Evolutionary conservation across 2,113 vertebrate species (phyloP).

Genomic region (Merops nubicus): DNA sequence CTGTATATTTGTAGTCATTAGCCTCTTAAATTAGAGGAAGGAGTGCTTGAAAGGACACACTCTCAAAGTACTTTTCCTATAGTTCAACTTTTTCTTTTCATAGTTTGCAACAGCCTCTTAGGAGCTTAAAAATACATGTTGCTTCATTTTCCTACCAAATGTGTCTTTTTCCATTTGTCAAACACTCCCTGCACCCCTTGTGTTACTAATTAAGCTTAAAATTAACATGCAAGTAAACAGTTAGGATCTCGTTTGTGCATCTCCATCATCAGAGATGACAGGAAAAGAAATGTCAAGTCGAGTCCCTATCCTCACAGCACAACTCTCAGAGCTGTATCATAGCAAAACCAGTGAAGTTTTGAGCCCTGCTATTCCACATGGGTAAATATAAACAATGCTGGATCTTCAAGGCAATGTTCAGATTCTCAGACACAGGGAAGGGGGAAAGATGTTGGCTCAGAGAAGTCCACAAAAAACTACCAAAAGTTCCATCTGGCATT

Average conservation of each 20-base stretch:
- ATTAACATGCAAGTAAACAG: conserved; percentile 59
- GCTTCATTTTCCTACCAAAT: conserved; percentile 22
- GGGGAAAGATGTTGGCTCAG: neutral
- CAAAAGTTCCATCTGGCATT: neutral
- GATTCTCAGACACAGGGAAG: neutral
- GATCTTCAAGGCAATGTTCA: neutral
- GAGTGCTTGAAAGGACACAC: neutral
- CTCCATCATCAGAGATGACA: conserved; percentile 47
- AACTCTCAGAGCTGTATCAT: neutral
- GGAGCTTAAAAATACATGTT: conserved; percentile 16
- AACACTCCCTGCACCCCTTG: conserved; percentile 20
- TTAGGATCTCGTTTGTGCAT: conserved; percentile 28
- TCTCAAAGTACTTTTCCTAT: neutral
- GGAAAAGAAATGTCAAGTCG: conserved; percentile 34
- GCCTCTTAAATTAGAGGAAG: neutral
- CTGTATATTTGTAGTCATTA: neutral
- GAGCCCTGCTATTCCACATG: conserved; percentile 2
- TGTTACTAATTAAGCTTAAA: conserved; percentile 66
- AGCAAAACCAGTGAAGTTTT: conserved; percentile 12
- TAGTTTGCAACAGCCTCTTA: neutral
- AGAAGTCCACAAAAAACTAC: neutral
- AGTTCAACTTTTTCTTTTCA: conserved; percentile 18
- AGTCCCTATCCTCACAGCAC: conserved; percentile 29
- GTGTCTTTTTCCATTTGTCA: conserved; percentile 49
- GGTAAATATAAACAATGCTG: neutral